Evolutionary conservation across 1,140 invertebrate species (phyloP).

Genomic region (Callitettix versicolor): DNA sequence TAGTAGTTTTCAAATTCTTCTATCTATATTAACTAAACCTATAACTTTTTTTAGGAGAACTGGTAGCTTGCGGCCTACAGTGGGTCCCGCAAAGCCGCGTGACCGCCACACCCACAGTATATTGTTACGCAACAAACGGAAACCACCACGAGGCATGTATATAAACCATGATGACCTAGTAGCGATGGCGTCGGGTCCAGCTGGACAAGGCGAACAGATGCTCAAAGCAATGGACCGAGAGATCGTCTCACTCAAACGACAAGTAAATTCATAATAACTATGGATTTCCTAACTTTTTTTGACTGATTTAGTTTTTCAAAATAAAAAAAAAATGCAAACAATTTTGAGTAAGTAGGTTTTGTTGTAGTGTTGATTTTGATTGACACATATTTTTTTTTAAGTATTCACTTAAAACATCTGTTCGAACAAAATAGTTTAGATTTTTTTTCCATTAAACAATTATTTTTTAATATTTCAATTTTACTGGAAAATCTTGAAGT

Average conservation of each 20-base stretch:
- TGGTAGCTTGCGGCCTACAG: conserved; percentile 41
- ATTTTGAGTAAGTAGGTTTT: no score
- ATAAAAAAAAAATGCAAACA: neutral
- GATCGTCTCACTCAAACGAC: conserved; percentile 84
- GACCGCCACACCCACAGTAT: conserved; percentile 30
- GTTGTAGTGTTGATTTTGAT: no score
- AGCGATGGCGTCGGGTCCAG: conserved; percentile 62
- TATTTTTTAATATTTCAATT: no score
- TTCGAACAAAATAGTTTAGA: no score
- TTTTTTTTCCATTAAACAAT: no score
- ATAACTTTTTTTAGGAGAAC: conserved; percentile 41
- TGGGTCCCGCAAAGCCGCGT: conserved; percentile 38
- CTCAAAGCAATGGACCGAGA: conserved; percentile 86
- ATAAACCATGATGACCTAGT: conserved; percentile 91
- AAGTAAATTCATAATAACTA: conserved; percentile 46
- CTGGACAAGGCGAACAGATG: conserved; percentile 55
- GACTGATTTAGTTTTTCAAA: neutral
- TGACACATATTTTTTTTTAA: no score
- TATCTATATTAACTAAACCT: no score
- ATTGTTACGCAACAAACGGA: conserved; percentile 73
- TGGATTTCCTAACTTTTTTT: neutral
- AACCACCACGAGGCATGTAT: conserved; percentile 90
- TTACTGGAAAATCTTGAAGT: no score
- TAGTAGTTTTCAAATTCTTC: no score
- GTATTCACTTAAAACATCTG: no score